A percentile compares a stretch with the other conserved stretches of the same genome.
Conservation (phyloP, 2,797 vertebrate genomes). For the Hyperoplus lanceolatus region DNA sequence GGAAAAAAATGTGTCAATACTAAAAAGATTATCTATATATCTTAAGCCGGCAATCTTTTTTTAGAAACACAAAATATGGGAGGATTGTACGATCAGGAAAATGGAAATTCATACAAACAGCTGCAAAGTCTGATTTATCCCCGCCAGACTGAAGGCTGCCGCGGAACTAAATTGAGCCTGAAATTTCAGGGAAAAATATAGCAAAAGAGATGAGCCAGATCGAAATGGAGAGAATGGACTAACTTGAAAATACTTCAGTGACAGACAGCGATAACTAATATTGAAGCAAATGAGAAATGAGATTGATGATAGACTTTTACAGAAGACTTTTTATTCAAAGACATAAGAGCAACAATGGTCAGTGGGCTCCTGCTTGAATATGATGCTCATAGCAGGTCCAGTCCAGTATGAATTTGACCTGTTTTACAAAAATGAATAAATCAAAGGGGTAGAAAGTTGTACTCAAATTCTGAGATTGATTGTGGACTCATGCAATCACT, state of each 20-base stretch:
- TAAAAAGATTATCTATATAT: too few relatives aligned
- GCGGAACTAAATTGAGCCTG: not conserved
- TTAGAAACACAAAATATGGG: not conserved
- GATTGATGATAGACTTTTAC: not conserved
- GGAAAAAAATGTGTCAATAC: too few relatives aligned
- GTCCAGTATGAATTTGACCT: too few relatives aligned
- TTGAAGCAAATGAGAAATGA: not conserved
- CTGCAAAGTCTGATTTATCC: not conserved
- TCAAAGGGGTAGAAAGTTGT: too few relatives aligned
- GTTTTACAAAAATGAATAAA: too few relatives aligned
- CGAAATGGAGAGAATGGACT: not conserved
- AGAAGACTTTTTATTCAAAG: not conserved
- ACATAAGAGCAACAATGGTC: not conserved
- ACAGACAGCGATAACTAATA: too few relatives aligned
- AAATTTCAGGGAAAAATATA: not conserved
- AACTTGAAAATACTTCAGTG: not conserved
- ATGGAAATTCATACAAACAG: not conserved
- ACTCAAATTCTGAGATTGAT: too few relatives aligned
- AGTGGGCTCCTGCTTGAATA: too few relatives aligned
- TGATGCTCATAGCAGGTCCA: not conserved
- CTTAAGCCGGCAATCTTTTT: too few relatives aligned
- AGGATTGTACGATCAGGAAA: not conserved
- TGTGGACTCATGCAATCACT: too few relatives aligned
- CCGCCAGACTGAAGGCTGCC: not conserved
- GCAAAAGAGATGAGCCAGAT: not conserved